Conservation (phyloP, 2,888 invertebrate species). For the Vesta saturnalis region DNA sequence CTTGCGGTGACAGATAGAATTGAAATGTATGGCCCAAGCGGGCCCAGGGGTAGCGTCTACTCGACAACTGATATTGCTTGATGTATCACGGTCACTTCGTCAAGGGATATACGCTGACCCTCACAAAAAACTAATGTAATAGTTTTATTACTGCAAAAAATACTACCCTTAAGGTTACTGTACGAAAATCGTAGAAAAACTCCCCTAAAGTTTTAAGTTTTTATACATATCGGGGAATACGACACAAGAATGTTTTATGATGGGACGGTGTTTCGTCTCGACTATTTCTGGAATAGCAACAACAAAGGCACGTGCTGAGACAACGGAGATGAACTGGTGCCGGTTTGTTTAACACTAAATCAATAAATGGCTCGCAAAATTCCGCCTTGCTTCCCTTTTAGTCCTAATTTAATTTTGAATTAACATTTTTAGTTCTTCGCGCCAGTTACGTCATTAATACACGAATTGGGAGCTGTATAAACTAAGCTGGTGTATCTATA, state of each 20-base stretch:
- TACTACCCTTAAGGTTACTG: slow-evolving; percentile 28
- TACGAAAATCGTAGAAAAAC: slow-evolving; percentile 28
- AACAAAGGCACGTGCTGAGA: slow-evolving; percentile 46
- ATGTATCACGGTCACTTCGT: slow-evolving; percentile 63
- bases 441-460: background rate
- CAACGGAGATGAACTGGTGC: slow-evolving; percentile 49
- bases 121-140: slow-evolving; percentile 62
- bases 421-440: slow-evolving; percentile 26
- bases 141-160: slow-evolving; percentile 59
- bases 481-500: slow-evolving; percentile 8
- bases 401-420: slow-evolving; percentile 32
- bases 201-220: slow-evolving; percentile 43
- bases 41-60: slow-evolving; percentile 58
- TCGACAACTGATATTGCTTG: slow-evolving; percentile 63
- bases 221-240: slow-evolving; percentile 50
- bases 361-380: slow-evolving; percentile 47
- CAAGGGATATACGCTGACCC: slow-evolving; percentile 58
- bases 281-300: slow-evolving; percentile 51
- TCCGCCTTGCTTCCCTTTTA: slow-evolving; percentile 25
- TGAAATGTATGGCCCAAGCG: slow-evolving; percentile 62
- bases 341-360: slow-evolving; percentile 53
- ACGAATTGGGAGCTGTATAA: slow-evolving; percentile 1
- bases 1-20: slow-evolving; percentile 59
- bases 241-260: slow-evolving; percentile 48
- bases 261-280: slow-evolving; percentile 50